Evolutionary conservation across 2,888 invertebrate species (phyloP).

Genomic region (Petrolisthes cinctipes): DNA sequence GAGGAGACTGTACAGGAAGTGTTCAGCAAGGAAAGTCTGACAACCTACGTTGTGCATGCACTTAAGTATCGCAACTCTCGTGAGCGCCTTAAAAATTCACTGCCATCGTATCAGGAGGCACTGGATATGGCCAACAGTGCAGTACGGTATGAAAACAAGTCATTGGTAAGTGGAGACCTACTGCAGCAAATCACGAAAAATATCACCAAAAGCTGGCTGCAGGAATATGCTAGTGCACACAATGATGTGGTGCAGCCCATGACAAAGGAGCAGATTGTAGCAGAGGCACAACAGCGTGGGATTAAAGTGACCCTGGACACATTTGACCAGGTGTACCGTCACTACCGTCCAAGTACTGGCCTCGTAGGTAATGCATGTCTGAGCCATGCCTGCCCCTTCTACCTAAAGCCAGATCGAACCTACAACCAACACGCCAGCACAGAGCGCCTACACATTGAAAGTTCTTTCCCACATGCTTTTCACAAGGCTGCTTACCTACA

Average conservation of each 20-base stretch:
- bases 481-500: slow-evolving; percentile 7
- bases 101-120: background rate
- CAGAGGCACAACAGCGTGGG: slow-evolving; percentile 14
- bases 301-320: slow-evolving; percentile 25
- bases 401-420: slow-evolving; percentile 14
- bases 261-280: slow-evolving; percentile 30
- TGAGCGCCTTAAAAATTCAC: background rate
- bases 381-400: slow-evolving; percentile 32
- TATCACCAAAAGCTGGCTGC: slow-evolving; percentile 1
- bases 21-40: slow-evolving; percentile 23
- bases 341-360: slow-evolving; percentile 24
- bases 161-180: too few species aligned
- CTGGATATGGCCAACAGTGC: background rate
- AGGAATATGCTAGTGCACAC: slow-evolving; percentile 17
- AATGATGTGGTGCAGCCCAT: slow-evolving; percentile 36
- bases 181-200: too few species aligned
- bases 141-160: slow-evolving; percentile 8
- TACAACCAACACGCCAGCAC: slow-evolving; percentile 37
- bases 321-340: slow-evolving; percentile 32
- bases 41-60: slow-evolving; percentile 27
- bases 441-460: background rate
- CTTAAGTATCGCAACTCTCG: slow-evolving; percentile 23
- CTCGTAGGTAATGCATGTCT: slow-evolving; percentile 39
- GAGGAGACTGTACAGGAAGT: background rate
- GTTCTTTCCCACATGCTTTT: slow-evolving; percentile 12